Base-by-base conservation (phyloP, 2,888 invertebrate genomes). In the Temnothorax rugatulus region DNA sequence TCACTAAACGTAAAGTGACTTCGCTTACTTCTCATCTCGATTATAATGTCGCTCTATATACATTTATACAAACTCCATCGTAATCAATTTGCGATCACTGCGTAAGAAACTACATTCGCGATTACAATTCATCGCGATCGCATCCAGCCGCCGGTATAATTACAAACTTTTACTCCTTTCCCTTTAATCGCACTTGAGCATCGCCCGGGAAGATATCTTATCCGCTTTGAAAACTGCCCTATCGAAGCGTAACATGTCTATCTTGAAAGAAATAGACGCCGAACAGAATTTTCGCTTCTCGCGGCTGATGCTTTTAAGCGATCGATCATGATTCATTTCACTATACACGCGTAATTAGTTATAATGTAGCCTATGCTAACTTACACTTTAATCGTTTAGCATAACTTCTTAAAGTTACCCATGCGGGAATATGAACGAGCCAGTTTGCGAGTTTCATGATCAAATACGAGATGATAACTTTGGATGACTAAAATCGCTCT, bases 141-240 rank as follows among this genome's bases (percentile, higher is more conserved):
- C 69, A 44, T 69, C 7, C 57, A 15, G 18, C 34, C 34, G 44
- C 18, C 71, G 9, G 25, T 57, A 79, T 47, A 79, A 79, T 71
- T 79, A 79, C 47, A 79, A 44, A 71, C 71, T 71, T 79, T 57
- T 29, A n/a, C 29, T 29, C 29, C 25, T 41, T 11, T 15, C 9
- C 15, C 15, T 41, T 44, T 79, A 79, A 79, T 79, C 79, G 79
- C 79, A 79, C 79, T 79, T 79, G 79, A 79, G 79, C 79, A 79
- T 57, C 79, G 47, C 11, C 79, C 71, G 57, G 15, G 25, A 69
- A 57, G 15, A 66, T 50, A 50, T 13, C 25, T 69, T 13, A 34
- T 44, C n/a, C 69, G 13, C 34, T 71, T 59, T 25, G 15, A 71
- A 44, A 59, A 71, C 4, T 25, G 57, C 34, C 41, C 54, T n/a